Evolutionary conservation across 1,140 invertebrate genomes (phyloP).

Genomic region (Halictus rubicundus): DNA sequence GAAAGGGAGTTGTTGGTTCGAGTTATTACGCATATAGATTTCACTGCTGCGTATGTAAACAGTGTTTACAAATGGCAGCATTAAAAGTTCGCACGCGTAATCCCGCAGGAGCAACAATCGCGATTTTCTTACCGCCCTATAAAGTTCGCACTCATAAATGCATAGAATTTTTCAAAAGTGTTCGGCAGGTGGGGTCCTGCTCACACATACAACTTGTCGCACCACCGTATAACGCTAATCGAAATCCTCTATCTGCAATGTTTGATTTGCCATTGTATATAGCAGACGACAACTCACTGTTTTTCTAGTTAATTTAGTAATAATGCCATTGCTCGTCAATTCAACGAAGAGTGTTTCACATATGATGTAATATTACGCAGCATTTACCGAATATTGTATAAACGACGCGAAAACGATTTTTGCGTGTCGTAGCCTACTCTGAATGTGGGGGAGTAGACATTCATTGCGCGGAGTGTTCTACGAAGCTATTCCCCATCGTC

Average conservation of each 20-base stretch:
- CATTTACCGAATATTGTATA: too few relatives aligned
- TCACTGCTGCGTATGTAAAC: background rate
- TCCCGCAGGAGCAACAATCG: conserved; percentile 31
- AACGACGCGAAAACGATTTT: background rate
- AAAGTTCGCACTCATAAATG: conserved; percentile 49
- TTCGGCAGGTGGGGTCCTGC: conserved; percentile 2
- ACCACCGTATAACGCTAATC: background rate
- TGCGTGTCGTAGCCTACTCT: background rate
- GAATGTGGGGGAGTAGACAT: conserved; percentile 19
- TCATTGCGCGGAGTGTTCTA: background rate
- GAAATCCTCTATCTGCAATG: conserved; percentile 17
- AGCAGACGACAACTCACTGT: background rate
- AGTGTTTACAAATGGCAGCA: background rate
- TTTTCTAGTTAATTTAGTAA: too few relatives aligned
- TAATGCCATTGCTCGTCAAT: background rate
- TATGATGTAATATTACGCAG: background rate
- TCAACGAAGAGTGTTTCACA: background rate
- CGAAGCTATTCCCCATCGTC: background rate
- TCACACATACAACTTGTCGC: background rate
- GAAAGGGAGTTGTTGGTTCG: background rate
- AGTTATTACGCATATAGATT: background rate
- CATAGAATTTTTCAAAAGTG: conserved; percentile 65
- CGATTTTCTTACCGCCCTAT: conserved; percentile 7
- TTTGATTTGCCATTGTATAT: background rate
- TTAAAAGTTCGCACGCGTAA: background rate